Conservation (phyloP, 2,797 vertebrate genomes). For the Anguilla obscura region DNA sequence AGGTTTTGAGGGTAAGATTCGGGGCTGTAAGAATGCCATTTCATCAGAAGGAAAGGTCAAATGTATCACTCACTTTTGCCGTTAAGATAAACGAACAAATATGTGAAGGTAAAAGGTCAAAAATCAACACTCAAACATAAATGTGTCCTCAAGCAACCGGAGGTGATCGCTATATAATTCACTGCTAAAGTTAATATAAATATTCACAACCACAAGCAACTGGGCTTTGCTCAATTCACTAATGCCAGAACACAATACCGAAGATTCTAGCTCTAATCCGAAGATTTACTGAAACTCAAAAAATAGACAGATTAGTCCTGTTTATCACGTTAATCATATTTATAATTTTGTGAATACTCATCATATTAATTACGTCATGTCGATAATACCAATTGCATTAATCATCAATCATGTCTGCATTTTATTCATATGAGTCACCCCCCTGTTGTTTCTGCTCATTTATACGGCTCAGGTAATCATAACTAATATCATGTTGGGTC, state of each 20-base stretch:
- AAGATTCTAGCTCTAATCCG: not conserved
- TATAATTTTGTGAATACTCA: no score
- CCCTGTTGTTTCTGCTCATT: no score
- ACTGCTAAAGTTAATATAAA: not conserved
- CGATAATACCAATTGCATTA: no score
- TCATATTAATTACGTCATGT: no score
- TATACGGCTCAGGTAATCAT: no score
- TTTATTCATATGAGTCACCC: no score
- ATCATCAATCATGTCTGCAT: no score
- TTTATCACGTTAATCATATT: no score
- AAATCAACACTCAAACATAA: constrained; percentile 24
- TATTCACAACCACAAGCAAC: not conserved
- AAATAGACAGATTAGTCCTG: no score
- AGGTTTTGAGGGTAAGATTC: not conserved
- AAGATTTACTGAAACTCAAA: not conserved
- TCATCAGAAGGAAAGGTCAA: constrained; percentile 32
- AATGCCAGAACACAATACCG: not conserved
- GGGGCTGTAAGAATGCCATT: constrained; percentile 20
- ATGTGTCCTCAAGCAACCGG: not conserved
- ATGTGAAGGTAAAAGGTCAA: constrained; percentile 19
- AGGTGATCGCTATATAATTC: not conserved
- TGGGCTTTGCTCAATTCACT: not conserved
- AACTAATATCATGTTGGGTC: no score
- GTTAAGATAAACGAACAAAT: constrained; percentile 30
- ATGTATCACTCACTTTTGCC: constrained; percentile 13